Evolutionary conservation across 2,113 vertebrate species (phyloP), one percentile per base, ranked within the genome.

Genomic region (Eudorcas thomsonii): DNA sequence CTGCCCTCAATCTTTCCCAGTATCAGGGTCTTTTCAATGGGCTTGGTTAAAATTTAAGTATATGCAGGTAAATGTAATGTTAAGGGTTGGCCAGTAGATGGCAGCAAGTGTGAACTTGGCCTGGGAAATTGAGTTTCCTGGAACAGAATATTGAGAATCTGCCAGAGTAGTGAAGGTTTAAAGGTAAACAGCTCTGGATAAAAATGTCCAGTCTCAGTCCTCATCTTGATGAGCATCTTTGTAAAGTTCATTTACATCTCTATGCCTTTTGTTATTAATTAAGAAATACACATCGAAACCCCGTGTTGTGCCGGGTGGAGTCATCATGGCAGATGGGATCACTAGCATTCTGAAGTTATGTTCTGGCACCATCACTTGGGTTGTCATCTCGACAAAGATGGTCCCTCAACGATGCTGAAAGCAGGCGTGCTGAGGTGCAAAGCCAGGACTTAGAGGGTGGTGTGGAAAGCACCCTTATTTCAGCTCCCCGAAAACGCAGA

Each of bases 11-110:
- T 23, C n/a, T 71, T 71, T 74, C 67, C 67, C 36, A 74, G 19
- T 36, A 74, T 74, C 67, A 74, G 21, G 19, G 36, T 39, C 19
- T 74, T 39, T 74, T 71, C 67, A 23, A 6, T 2, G 13, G 5
- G 50, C 36, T 74, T 54, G 48, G 93, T 80, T 88, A 12, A 90
- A 78, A 88, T 84, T 30, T 36, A 54, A 82, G 45, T 11, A 2
- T 9, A 52, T 10, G 3, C 26, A 16, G 45, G 43, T 39, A 52
- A 82, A 71, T 91, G 1, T 55, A 11, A 62, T 89, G 57, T 15
- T n/a, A 36, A n/a, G n/a, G 6, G 2, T 36, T 86, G 39, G 78
- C 96, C 98, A 98, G 94, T 78, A 98, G 98, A 64, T 78, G 98
- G 97, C 98, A 98, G 97, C 94, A 98, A 55, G 74, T 91, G 78